Base-by-base conservation (phyloP, 2,797 vertebrate genomes). In the Urosaurus nigricauda region DNA sequence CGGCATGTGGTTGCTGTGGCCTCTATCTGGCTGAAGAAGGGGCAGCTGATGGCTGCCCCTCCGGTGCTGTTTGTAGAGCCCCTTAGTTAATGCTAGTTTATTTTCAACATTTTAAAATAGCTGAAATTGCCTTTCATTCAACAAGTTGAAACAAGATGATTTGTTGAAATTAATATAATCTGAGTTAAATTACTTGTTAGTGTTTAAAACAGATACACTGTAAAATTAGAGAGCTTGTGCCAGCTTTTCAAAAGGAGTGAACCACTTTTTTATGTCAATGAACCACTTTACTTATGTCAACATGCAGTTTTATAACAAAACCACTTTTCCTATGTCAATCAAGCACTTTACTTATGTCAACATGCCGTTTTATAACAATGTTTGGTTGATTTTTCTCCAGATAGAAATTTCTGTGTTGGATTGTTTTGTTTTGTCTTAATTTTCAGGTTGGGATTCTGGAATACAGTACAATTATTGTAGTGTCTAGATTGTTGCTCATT, bases 91-190 rank as follows among this genome's bases (percentile, higher is more conserved):
- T 13, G n/a, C 70, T 88, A 71, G 21, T 65, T 77, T 63, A 47
- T 83, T 43, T 87, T 82, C 63, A 75, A 40, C 47, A 6, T 79
- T 79, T 53, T 68, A n/a, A 70, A 87, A 37, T 68, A 70, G 47
- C 14, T 53, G 7, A 29, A 81, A 81, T 47, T 87, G 63, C 74
- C 82, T 74, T 74, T 37, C 35, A 56, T 43, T 74, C 29, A 26
- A 24, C 37, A 47, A 60, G 26, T 29, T 68, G 65, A 29, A 4
- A 14, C 5, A 29, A 11, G 8, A 5, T 24, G 68, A 53, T 11
- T 84, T 26, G 11, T 51, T 53, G 43, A 32, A 84, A 11, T 71
- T 73, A 56, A 84, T 11, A 53, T 13, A 37, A 73, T 73, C 12
- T 14, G 19, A 56, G 32, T 71, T 51, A 71, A 84, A 73, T 73